Evolutionary conservation across 2,113 vertebrate species (phyloP).

Genomic region (Brachypteracias leptosomus): DNA sequence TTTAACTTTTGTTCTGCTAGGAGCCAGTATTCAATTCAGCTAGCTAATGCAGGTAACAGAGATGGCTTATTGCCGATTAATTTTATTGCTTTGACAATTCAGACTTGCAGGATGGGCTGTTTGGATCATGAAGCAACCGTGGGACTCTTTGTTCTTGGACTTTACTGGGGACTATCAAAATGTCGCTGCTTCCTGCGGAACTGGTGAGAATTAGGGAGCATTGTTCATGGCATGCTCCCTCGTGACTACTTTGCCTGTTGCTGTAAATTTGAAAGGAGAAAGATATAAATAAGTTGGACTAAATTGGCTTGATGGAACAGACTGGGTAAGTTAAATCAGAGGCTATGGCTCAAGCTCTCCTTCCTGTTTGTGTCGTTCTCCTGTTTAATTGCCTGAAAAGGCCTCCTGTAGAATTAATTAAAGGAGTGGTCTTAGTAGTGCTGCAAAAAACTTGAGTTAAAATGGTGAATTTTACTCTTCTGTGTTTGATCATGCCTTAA

Average conservation of each 20-base stretch:
- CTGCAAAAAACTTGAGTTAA: not conserved
- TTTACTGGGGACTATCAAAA: not conserved
- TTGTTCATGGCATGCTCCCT: not conserved
- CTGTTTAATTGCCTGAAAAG: not conserved
- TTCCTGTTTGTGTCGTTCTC: slow-evolving; percentile 38
- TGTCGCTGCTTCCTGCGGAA: not conserved
- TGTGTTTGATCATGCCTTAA: not conserved
- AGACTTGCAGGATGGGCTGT: not conserved
- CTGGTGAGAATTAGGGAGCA: not conserved
- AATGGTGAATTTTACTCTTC: not conserved
- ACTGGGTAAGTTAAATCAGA: not conserved
- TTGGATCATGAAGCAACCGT: not conserved
- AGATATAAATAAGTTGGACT: slow-evolving; percentile 9
- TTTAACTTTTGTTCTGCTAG: not conserved
- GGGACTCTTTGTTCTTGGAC: not conserved
- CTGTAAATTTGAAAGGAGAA: not conserved
- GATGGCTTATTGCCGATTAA: not conserved
- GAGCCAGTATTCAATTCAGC: not conserved
- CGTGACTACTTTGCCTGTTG: not conserved
- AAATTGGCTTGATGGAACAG: not conserved
- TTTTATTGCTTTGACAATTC: not conserved
- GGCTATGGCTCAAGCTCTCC: not conserved
- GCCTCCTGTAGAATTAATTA: slow-evolving; percentile 42
- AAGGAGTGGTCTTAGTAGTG: not conserved
- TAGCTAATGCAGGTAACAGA: not conserved